Base-by-base conservation (phyloP, 2,888 invertebrate species). In the Pecten maximus region DNA sequence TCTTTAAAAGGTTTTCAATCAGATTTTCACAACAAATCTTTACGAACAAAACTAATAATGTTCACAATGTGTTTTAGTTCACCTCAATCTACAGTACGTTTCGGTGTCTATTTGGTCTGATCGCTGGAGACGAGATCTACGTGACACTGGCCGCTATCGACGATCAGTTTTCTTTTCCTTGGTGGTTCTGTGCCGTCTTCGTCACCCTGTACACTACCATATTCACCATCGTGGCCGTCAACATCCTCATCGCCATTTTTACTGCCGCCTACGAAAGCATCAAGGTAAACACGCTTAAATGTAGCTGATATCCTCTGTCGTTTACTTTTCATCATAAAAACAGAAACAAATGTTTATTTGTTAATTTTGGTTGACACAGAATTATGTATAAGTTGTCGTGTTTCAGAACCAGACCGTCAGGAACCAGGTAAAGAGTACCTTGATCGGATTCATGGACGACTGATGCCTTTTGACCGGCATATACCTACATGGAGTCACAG, bases 171-270 rank as follows among this genome's bases (percentile, higher is more conserved):
- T 74, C 74, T 2, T 74, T 74, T 15, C 35, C 74, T 4, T 89
- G 60, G 89, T 89, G 89, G 89, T 89, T 89, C 40, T 40, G 50
- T 40, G 50, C 40, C 15, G 60, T 40, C 16, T 89, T 50, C 40
- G 16, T 89, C 35, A 50, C 40, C 0, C 40, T 74, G 1, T 89
- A 39, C 39, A 54, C 23, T 8, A 40, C 40, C 23, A 60, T 60
- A 6, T 89, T 89, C 35, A 60, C 89, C 39, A 10, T 89, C 60
- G 39, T 89, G n/a, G 60, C 54, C 23, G 39, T 89, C 40, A 89
- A 89, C 89, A 89, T 89, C 40, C 60, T 89, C 39, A 89, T 89
- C 23, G 89, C 89, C 39, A 91, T 91, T 39, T 89, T 91, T n/a
- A 87, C 87, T 0, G 74, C 48, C n/a, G 89, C 89, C 35, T 89